Evolutionary conservation across 2,797 vertebrate species (phyloP).

Genomic region (Smutsia gigantea): DNA sequence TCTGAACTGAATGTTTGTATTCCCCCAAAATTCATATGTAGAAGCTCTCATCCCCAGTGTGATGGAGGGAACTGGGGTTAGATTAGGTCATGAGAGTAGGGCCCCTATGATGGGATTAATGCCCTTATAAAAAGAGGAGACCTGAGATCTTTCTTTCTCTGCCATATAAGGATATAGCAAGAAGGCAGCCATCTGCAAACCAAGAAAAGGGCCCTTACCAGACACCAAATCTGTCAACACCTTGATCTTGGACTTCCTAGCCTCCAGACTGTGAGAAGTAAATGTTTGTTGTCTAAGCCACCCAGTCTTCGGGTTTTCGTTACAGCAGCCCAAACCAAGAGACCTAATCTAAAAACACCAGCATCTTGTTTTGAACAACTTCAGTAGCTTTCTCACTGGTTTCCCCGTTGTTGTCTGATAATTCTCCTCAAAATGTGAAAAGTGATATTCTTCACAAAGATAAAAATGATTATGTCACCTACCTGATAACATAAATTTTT

Average conservation of each 20-base stretch:
- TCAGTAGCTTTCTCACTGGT: not conserved
- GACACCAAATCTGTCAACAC: not conserved
- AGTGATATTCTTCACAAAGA: not conserved
- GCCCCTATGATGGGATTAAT: not conserved
- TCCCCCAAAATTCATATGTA: not conserved
- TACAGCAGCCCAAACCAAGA: not conserved
- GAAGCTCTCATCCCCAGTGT: too few species aligned
- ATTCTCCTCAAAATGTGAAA: not conserved
- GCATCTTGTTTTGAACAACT: not conserved
- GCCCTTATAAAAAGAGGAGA: not conserved
- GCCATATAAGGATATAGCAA: not conserved
- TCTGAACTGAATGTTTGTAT: too few species aligned
- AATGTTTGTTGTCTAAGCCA: not conserved
- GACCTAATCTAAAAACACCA: not conserved
- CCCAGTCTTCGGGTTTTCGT: not conserved
- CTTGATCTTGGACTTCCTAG: not conserved
- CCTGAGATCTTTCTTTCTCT: not conserved
- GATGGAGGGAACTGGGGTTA: not conserved
- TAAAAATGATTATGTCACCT: not conserved
- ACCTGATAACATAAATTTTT: not conserved
- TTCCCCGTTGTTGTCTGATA: not conserved
- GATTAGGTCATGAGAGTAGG: not conserved
- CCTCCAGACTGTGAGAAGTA: not conserved
- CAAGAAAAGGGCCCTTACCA: not conserved
- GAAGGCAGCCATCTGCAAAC: not conserved